Conservation (phyloP, 2,113 vertebrate genomes). For the Neodontobutis hainanensis region DNA sequence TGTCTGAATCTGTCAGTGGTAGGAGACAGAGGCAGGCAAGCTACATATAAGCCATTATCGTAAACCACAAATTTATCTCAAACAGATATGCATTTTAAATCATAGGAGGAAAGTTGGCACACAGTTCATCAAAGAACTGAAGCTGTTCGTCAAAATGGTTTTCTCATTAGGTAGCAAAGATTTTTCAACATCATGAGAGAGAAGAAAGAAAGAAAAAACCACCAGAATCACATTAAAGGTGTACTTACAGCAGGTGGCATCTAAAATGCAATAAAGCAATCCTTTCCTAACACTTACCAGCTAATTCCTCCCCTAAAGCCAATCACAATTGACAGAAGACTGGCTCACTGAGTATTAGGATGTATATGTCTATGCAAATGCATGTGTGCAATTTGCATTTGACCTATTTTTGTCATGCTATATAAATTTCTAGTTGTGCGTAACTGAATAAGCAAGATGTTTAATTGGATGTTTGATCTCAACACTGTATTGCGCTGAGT, state of each 20-base stretch:
- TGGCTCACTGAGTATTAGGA: background rate
- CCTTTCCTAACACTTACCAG: background rate
- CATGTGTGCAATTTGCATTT: conserved; percentile 1
- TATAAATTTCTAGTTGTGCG: background rate
- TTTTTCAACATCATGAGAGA: background rate
- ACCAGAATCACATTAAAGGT: too few species aligned
- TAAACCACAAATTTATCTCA: too few species aligned
- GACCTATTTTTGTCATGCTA: conserved; percentile 3
- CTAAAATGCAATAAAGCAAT: background rate
- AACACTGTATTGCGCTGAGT: background rate
- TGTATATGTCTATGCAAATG: background rate
- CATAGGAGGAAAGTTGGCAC: too few species aligned
- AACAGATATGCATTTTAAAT: too few species aligned
- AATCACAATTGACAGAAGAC: background rate
- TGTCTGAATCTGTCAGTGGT: conserved; percentile 3
- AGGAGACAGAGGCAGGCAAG: background rate
- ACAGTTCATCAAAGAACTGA: too few species aligned
- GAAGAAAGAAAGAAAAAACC: too few species aligned
- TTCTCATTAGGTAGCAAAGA: background rate
- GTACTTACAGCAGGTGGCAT: too few species aligned
- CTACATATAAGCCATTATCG: too few species aligned
- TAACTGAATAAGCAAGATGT: background rate
- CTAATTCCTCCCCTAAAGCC: background rate
- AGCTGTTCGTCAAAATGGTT: background rate
- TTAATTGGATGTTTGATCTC: conserved; percentile 22